A percentile compares a stretch with the other conserved stretches of the same genome.
phyloP scores from a whole-genome alignment of 2,888 invertebrate genomes.

The Cryptocephalus primarius region DNA sequence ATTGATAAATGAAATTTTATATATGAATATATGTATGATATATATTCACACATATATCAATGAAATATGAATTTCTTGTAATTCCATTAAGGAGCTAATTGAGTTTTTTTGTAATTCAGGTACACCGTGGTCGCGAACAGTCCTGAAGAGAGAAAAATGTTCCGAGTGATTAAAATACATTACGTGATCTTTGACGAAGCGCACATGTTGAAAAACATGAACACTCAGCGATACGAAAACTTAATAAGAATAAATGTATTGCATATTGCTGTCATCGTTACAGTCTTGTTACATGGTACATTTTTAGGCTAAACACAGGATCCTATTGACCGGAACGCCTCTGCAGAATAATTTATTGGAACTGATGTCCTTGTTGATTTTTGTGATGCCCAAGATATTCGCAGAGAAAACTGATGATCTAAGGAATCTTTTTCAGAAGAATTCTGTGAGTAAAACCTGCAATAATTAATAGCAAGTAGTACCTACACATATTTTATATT shows the following conservation, averaged over 20 bases:
- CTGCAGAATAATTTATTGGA: conserved; percentile 93
- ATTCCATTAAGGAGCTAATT: too few species aligned
- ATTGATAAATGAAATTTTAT: neutral
- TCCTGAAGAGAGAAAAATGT: conserved; percentile 81
- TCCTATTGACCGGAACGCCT: conserved; percentile 90
- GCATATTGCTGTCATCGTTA: too few species aligned
- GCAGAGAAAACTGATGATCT: conserved; percentile 77
- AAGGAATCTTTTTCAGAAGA: conserved; percentile 78
- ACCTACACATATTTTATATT: too few species aligned
- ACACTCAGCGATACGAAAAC: conserved; percentile 80
- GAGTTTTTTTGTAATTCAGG: conserved; percentile 25
- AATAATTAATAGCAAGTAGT: too few species aligned
- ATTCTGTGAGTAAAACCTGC: conserved; percentile 40
- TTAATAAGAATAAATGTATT: conserved; percentile 62
- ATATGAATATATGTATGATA: too few species aligned
- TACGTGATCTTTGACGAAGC: conserved; percentile 96
- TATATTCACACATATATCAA: neutral
- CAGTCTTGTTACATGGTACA: conserved; percentile 1
- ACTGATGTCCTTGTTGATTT: conserved; percentile 88
- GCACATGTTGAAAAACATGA: conserved; percentile 97
- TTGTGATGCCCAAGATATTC: conserved; percentile 95
- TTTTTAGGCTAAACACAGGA: conserved; percentile 66
- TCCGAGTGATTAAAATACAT: conserved; percentile 78
- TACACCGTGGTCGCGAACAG: conserved; percentile 73
- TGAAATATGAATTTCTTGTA: neutral